These are phyloP conservation scores for Periophthalmus modestus DNA, from an alignment of 2,113 vertebrate genomes.

Conservation along the genomic window DNA sequence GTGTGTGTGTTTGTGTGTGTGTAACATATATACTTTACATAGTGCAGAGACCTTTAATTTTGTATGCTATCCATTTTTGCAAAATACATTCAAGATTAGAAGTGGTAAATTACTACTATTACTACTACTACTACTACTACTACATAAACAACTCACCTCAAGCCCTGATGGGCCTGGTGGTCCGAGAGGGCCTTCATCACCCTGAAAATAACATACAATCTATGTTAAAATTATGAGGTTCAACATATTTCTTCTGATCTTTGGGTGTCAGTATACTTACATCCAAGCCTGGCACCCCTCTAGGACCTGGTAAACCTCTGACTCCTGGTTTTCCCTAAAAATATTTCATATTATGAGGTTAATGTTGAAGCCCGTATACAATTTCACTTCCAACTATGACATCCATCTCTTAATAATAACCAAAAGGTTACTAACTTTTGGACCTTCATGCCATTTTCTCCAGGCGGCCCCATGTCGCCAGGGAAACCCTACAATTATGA, in stretches of 20 bases:
- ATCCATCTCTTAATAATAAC: not conserved
- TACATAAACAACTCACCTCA: constrained; percentile 83
- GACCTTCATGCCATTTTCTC: constrained; percentile 93
- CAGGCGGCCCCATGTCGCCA: constrained; percentile 94
- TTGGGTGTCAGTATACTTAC: constrained; percentile 64
- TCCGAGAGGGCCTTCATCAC: constrained; percentile 91
- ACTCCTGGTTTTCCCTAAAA: constrained; percentile 88
- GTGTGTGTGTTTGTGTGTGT: too few relatives aligned
- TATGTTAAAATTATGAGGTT: constrained; percentile 36
- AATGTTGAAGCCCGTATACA: not conserved
- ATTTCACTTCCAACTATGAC: not conserved
- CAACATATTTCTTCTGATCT: constrained; percentile 27
- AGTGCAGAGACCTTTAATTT: not conserved
- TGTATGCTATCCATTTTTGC: not conserved
- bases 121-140: not conserved
- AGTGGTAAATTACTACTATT: not conserved
- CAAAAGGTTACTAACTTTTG: constrained; percentile 83
- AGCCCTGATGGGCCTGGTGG: constrained; percentile 87
- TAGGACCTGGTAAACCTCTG: constrained; percentile 92
- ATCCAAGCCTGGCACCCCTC: constrained; percentile 88
- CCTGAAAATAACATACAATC: constrained; percentile 74
- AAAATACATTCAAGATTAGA: not conserved
- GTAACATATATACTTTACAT: not conserved
- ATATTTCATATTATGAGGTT: constrained; percentile 14
- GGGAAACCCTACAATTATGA: constrained; percentile 87